A percentile compares a stretch with the other conserved stretches of the same genome.
Conservation (phyloP, 2,888 invertebrate species). For the Drosophila gaucha region DNA sequence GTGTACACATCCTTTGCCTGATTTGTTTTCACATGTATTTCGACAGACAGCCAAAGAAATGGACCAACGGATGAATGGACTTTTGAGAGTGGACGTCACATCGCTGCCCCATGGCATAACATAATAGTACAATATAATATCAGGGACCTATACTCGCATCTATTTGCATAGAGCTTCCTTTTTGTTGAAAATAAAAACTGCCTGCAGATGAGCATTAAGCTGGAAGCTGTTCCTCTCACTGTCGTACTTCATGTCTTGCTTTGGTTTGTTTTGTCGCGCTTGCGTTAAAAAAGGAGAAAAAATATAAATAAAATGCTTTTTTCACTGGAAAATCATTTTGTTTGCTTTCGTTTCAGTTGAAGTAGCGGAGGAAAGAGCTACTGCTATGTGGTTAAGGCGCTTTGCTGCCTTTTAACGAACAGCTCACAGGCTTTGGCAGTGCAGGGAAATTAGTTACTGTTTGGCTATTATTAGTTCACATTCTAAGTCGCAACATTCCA, state of each 20-base stretch:
- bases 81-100: constrained; percentile 15
- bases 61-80: constrained; percentile 7
- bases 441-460: neutral
- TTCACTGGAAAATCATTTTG: constrained; percentile 14
- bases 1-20: constrained; percentile 40
- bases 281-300: neutral
- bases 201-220: constrained; percentile 29
- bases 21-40: constrained; percentile 68
- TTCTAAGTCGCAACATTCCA: neutral
- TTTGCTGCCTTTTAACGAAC: too few species aligned
- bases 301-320: constrained; percentile 19
- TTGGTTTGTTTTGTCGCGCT: constrained; percentile 24
- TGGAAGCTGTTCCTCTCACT: constrained; percentile 17
- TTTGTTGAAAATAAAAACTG: constrained; percentile 5
- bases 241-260: constrained; percentile 1
- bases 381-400: too few species aligned
- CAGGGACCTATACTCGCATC: constrained; percentile 41
- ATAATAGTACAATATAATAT: constrained; percentile 44
- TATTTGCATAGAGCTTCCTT: constrained; percentile 27
- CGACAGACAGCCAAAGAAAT: constrained; percentile 22
- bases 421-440: neutral
- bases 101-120: constrained; percentile 26
- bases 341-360: neutral
- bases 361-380: too few species aligned
- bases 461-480: neutral